Conservation (phyloP, 1,140 invertebrate genomes). For the Drosophila kepulauana region DNA sequence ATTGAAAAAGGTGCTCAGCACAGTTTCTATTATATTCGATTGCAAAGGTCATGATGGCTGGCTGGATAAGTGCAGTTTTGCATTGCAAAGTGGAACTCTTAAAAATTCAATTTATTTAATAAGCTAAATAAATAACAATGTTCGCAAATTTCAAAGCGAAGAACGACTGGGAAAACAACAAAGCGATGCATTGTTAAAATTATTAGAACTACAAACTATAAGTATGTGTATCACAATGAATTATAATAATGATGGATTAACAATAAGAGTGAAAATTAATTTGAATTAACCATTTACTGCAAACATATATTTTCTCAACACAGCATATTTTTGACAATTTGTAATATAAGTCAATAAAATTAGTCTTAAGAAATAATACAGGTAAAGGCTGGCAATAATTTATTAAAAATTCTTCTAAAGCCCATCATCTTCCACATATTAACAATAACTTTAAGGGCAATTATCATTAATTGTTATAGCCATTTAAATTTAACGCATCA, state of each 20-base stretch:
- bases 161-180: no score
- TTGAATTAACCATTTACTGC: no score
- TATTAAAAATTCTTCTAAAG: conserved; percentile 19
- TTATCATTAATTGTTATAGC: conserved; percentile 81
- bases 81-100: conserved; percentile 24
- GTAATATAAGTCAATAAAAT: no score
- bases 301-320: no score
- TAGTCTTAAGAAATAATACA: no score
- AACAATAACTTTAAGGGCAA: conserved; percentile 77
- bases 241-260: no score
- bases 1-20: conserved; percentile 43
- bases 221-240: no score
- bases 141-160: not conserved
- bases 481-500: conserved; percentile 84
- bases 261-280: no score
- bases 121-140: conserved; percentile 27
- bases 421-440: conserved; percentile 47
- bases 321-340: not conserved
- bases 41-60: conserved; percentile 37
- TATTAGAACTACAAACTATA: no score
- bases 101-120: conserved; percentile 24
- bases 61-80: conserved; percentile 34
- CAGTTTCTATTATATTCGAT: conserved; percentile 55
- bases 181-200: no score
- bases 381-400: no score